Evolutionary conservation across 2,797 vertebrate genomes (phyloP), one percentile per base, ranked within the genome.

Genomic region (Bryconaethiops microstoma): DNA sequence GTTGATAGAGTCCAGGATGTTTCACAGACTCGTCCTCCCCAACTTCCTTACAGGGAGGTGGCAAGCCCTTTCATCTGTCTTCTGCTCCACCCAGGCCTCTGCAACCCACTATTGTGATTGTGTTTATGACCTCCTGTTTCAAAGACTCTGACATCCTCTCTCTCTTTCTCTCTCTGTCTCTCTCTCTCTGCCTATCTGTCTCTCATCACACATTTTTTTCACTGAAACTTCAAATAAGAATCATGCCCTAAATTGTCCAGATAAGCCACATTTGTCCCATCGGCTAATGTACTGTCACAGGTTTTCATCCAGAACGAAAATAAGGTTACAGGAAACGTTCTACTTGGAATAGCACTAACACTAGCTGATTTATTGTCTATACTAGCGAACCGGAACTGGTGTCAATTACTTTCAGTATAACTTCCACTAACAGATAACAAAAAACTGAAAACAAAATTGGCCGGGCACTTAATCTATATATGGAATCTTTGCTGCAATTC

Each of bases 21-120:
- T 82, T 78, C 84, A 77, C 74, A 80, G 79, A 80, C 65, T 69
- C 60, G 50, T 82, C 75, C 82, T 79, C 73, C 80, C 42, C 3
- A 50, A 63, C 83, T 89, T 82, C 82, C 85, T 90, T 73, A 89
- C 87, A 59, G 83, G 86, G 90, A 92, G 90, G 92, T 92, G 92
- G 89, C 84, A 87, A 88, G 88, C 89, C 85, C 92, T 94, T 94
- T 94, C 86, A 92, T 92, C 91, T 87, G 59, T 42, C 17, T 39
- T 29, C 7, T 48, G 73, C 78, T 67, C 84, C 80, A 77, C 76
- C 76, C 78, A 64, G 80, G 7, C 8, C 71, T 63, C 65, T 77
- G 82, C 68, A 83, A 67, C 79, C 59, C 68, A 52, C 69, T 69
- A 83, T 85, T 84, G 80, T 83, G 57, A 40, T 73, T 76, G 57